phyloP scores from a whole-genome alignment of 2,113 vertebrate species.

The Electrona antarctica region DNA sequence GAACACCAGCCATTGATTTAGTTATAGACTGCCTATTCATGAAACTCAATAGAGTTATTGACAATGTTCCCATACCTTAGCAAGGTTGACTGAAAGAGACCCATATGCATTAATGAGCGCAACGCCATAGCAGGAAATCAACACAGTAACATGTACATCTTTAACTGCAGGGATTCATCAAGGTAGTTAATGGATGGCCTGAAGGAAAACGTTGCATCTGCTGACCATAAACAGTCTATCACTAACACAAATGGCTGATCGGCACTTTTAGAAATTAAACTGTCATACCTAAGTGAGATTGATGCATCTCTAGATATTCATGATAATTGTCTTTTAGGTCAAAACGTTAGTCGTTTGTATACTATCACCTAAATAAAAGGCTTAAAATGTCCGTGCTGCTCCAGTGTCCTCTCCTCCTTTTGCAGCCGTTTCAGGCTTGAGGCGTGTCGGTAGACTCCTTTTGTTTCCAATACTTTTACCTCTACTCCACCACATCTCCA shows the following conservation, averaged over 20 bases:
- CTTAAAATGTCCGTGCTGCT: too few relatives aligned
- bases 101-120: slow-evolving; percentile 61
- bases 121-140: slow-evolving; percentile 53
- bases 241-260: slow-evolving; percentile 59
- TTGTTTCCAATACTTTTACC: too few relatives aligned
- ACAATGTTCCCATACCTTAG: slow-evolving; percentile 31
- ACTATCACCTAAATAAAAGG: too few relatives aligned
- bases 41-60: slow-evolving; percentile 54
- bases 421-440: too few relatives aligned
- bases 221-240: slow-evolving; percentile 58
- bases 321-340: slow-evolving; percentile 43
- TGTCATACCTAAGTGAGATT: slow-evolving; percentile 34
- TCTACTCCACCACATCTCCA: too few relatives aligned
- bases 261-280: slow-evolving; percentile 59
- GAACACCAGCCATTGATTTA: slow-evolving; percentile 59
- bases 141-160: slow-evolving; percentile 21
- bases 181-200: slow-evolving; percentile 42
- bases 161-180: slow-evolving; percentile 49
- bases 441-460: too few relatives aligned
- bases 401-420: too few relatives aligned
- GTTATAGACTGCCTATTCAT: slow-evolving; percentile 41
- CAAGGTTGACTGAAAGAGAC: slow-evolving; percentile 45
- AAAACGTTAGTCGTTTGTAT: too few relatives aligned
- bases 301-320: slow-evolving; percentile 34
- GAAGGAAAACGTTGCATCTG: slow-evolving; percentile 39